A percentile compares a stretch with the other conserved stretches of the same genome.
Conservation (phyloP, 2,888 invertebrate genomes). For the Acleris emargana region DNA sequence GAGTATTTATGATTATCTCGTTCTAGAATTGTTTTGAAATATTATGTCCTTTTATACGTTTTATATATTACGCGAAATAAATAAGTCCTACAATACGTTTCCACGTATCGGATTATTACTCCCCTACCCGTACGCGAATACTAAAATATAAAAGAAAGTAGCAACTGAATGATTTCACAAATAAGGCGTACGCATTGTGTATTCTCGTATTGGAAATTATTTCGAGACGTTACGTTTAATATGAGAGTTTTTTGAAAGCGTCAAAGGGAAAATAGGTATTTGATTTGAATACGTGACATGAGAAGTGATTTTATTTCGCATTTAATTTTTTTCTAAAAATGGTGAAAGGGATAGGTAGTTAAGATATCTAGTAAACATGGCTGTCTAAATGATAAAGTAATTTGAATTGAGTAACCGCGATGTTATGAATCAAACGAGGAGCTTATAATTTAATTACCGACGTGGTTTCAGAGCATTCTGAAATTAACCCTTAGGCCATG, state of each 20-base stretch:
- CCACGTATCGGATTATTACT: conserved; percentile 30
- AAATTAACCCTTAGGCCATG: too few species aligned
- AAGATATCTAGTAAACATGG: too few species aligned
- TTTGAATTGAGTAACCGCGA: too few species aligned
- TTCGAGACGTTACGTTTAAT: conserved; percentile 47
- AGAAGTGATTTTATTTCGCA: conserved; percentile 3
- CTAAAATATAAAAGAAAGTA: conserved; percentile 42
- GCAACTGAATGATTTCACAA: conserved; percentile 48
- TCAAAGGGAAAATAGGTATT: conserved; percentile 38
- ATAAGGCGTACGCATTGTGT: conserved; percentile 49
- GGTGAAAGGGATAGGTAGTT: too few species aligned
- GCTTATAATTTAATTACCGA: too few species aligned
- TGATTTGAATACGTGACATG: conserved; percentile 34
- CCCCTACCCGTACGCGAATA: not conserved
- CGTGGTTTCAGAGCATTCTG: too few species aligned
- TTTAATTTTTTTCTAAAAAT: conserved; percentile 7
- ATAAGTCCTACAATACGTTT: not conserved
- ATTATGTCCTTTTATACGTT: not conserved
- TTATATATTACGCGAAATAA: not conserved
- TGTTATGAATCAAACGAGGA: too few species aligned
- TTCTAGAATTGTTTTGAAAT: too few species aligned
- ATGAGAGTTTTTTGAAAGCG: conserved; percentile 44
- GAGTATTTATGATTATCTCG: too few species aligned
- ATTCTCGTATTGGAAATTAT: conserved; percentile 46
- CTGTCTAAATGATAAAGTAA: too few species aligned